A percentile compares a stretch with the other conserved stretches of the same genome.
Conservation (phyloP, 1,140 invertebrate genomes). For the Latrodectus geometricus region DNA sequence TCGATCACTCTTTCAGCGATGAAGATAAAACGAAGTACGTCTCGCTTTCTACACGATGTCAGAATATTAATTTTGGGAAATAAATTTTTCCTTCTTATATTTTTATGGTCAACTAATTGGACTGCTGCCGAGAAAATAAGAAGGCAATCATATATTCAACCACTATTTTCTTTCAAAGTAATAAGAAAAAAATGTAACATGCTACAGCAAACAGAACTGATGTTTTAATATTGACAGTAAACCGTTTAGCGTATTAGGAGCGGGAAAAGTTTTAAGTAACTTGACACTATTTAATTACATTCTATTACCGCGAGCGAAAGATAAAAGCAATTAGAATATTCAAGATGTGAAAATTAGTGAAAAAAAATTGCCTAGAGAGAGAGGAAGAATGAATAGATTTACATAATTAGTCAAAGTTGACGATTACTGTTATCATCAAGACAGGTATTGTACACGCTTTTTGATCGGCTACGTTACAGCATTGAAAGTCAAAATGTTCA, state of each 20-base stretch:
- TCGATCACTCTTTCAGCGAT: constrained; percentile 11
- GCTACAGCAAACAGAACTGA: constrained; percentile 27
- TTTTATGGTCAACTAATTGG: constrained; percentile 52
- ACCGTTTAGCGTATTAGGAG: constrained; percentile 49
- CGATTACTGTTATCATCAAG: constrained; percentile 24
- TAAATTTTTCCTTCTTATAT: constrained; percentile 45
- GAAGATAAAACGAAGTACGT: constrained; percentile 30
- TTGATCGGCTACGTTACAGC: constrained; percentile 9
- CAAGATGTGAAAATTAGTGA: constrained; percentile 9
- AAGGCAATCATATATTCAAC: constrained; percentile 19
- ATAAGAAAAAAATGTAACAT: constrained; percentile 35
- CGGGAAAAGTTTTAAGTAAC: constrained; percentile 50
- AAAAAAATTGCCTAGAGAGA: not conserved
- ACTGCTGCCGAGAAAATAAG: constrained; percentile 43
- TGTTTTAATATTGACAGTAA: constrained; percentile 58
- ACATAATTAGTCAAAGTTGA: constrained; percentile 31
- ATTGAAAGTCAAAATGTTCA: constrained; percentile 33
- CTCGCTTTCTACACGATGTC: constrained; percentile 26
- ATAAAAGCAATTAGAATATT: constrained; percentile 43
- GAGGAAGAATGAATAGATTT: constrained; percentile 35
- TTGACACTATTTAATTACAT: constrained; percentile 55
- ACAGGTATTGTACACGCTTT: constrained; percentile 5
- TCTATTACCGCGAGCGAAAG: constrained; percentile 26
- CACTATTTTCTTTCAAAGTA: constrained; percentile 24
- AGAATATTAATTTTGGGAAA: constrained; percentile 58